Evolutionary conservation across 2,797 vertebrate genomes (phyloP).

Genomic region (Sphenopsis melanotis): DNA sequence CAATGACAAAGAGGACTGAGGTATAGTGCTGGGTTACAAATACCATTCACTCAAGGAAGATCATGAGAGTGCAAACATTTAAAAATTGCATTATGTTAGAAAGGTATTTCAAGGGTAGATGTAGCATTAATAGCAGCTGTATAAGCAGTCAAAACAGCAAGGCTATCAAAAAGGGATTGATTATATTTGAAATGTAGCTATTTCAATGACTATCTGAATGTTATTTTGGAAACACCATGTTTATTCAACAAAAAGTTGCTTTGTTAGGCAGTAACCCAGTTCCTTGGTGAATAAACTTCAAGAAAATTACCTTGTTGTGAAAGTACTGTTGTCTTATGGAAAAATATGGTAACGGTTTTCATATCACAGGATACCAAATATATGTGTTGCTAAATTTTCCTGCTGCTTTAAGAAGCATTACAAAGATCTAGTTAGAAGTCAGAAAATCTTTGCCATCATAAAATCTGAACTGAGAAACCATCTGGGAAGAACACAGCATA

Average conservation of each 20-base stretch:
- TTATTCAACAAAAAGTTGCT: background rate
- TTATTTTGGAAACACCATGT: background rate
- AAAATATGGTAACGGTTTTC: background rate
- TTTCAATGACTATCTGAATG: background rate
- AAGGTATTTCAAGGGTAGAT: conserved; percentile 10
- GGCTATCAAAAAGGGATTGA: background rate
- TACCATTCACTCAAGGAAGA: background rate
- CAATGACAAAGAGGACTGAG: background rate
- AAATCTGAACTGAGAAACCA: conserved; percentile 1
- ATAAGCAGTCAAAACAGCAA: background rate
- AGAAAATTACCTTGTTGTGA: background rate
- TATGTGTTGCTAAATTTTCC: background rate
- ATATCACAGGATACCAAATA: background rate
- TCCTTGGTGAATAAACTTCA: background rate
- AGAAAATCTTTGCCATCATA: background rate
- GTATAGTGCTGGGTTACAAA: background rate
- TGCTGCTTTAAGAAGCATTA: background rate
- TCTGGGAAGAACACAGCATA: background rate
- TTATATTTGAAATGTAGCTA: background rate
- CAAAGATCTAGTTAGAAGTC: background rate
- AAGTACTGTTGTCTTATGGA: background rate
- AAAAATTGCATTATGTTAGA: background rate
- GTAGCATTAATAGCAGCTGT: background rate
- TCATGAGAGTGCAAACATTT: background rate
- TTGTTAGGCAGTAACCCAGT: background rate